These are phyloP conservation scores for Drosophila peninsularis DNA, from an alignment of 2,888 invertebrate genomes.

Conservation along the genomic window DNA sequence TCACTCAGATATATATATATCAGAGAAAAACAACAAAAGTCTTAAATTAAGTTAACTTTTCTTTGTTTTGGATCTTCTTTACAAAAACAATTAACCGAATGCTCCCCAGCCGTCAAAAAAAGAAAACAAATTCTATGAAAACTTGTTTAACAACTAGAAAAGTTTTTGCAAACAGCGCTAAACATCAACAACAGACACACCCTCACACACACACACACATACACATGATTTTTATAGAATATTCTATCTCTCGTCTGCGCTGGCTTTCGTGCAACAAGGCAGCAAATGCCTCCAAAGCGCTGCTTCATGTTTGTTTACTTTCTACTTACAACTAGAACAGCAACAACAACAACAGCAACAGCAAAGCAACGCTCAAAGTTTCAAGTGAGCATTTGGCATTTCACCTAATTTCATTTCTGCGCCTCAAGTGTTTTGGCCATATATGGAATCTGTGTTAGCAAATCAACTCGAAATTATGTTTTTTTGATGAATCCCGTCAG, in stretches of 20 bases:
- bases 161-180: constrained; percentile 49
- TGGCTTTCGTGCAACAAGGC: constrained; percentile 20
- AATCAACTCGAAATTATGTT: background rate
- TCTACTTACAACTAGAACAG: constrained; percentile 30
- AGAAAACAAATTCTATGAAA: constrained; percentile 39
- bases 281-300: constrained; percentile 46
- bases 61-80: background rate
- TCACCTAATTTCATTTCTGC: constrained; percentile 39
- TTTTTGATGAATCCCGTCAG: background rate
- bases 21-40: background rate
- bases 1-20: background rate
- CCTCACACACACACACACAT: constrained; percentile 5
- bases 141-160: constrained; percentile 64
- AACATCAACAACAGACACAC: constrained; percentile 35
- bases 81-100: constrained; percentile 38
- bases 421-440: background rate
- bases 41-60: constrained; percentile 21
- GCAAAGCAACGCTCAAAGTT: constrained; percentile 29
- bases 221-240: constrained; percentile 10
- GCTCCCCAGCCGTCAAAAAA: constrained; percentile 12
- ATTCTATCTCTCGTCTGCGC: constrained; percentile 9
- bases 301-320: constrained; percentile 57
- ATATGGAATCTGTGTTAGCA: background rate
- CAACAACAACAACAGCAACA: constrained; percentile 33
- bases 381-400: constrained; percentile 46